phyloP scores from a whole-genome alignment of 1,140 invertebrate species.

The Caerostris darwini region DNA sequence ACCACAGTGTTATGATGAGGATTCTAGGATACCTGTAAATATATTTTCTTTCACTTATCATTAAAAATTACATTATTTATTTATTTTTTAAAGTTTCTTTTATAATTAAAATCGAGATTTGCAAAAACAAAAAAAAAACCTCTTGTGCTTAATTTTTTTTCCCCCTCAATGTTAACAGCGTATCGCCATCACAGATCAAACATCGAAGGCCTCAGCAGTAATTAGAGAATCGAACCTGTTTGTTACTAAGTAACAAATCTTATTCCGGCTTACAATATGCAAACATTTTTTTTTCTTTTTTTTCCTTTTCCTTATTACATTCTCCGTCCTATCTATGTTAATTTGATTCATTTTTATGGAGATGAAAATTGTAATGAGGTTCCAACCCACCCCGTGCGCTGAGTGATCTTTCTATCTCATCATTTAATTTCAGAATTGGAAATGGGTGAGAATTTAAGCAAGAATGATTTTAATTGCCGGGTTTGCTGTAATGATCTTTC shows the following conservation, averaged over 20 bases:
- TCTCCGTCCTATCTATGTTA: not conserved
- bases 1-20: too few species aligned
- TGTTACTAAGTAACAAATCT: not conserved
- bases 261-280: not conserved
- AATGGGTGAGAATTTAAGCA: not conserved
- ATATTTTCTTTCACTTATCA: too few species aligned
- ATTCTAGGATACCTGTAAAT: too few species aligned
- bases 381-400: not conserved
- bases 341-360: not conserved
- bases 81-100: too few species aligned
- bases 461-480: conserved; percentile 31
- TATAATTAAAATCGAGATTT: too few species aligned
- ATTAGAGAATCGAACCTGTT: not conserved
- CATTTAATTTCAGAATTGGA: not conserved
- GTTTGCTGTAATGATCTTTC: not conserved
- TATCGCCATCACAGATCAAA: not conserved
- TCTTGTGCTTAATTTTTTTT: too few species aligned
- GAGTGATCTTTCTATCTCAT: not conserved
- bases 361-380: conserved; percentile 24
- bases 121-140: too few species aligned
- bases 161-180: too few species aligned
- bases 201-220: not conserved
- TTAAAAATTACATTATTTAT: too few species aligned
- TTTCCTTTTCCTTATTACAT: not conserved
- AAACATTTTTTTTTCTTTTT: not conserved